phyloP scores from a whole-genome alignment of 1,140 invertebrate genomes.

The Drosophila sp. region DNA sequence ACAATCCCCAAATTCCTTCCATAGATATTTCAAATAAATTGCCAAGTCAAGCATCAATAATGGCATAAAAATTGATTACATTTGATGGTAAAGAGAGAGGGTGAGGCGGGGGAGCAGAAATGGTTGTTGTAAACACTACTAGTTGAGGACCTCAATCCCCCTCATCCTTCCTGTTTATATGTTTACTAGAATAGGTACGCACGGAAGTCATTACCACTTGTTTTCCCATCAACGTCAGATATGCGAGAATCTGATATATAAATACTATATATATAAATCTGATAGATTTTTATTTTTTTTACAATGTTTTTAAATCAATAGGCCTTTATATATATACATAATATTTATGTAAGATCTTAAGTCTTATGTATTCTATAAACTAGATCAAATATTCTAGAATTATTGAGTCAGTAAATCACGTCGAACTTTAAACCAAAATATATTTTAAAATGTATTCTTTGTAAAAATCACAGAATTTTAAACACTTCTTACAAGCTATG shows the following conservation, averaged over 20 bases:
- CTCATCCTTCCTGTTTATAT: conserved; percentile 50
- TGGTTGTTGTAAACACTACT: conserved; percentile 43
- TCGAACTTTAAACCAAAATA: no score
- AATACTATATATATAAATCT: no score
- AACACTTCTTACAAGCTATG: no score
- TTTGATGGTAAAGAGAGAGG: conserved; percentile 30
- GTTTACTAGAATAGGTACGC: conserved; percentile 23
- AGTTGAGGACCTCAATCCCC: conserved; percentile 44
- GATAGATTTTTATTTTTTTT: no score
- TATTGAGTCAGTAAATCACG: no score
- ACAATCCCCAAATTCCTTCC: conserved; percentile 3
- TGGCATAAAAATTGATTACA: conserved; percentile 82
- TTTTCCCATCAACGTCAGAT: not conserved
- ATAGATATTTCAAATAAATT: conserved; percentile 55
- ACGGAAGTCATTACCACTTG: conserved; percentile 9
- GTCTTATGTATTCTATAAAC: no score
- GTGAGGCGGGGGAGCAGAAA: not conserved
- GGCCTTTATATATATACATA: no score
- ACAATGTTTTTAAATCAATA: no score
- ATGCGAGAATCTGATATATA: not conserved
- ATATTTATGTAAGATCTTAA: no score
- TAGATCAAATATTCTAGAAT: no score
- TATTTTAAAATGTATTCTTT: no score
- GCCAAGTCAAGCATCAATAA: conserved; percentile 77
- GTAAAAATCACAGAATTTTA: no score